phyloP scores from a whole-genome alignment of 1,140 invertebrate species.

The Dolichoris vasculosae region DNA sequence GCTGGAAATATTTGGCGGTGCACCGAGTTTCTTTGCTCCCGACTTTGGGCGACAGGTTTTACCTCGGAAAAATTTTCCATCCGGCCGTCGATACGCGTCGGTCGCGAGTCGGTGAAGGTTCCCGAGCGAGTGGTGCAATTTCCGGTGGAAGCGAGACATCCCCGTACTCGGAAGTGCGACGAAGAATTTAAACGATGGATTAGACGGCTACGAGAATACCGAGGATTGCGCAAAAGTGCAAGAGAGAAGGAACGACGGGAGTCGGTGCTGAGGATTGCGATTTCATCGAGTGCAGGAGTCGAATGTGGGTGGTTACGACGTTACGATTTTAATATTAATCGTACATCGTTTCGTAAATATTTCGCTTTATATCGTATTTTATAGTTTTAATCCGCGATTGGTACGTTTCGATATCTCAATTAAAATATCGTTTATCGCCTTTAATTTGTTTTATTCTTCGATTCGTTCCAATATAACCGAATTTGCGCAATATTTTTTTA shows the following conservation, averaged over 20 bases:
- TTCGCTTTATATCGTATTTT: not conserved
- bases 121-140: not conserved
- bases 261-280: slow-evolving; percentile 43
- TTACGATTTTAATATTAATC: slow-evolving; percentile 30
- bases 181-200: not conserved
- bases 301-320: slow-evolving; percentile 31
- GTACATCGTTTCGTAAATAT: not conserved
- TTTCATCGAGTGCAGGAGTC: slow-evolving; percentile 19
- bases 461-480: too few species aligned
- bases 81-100: not conserved
- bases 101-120: not conserved
- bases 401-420: too few species aligned
- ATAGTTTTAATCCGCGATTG: not conserved
- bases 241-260: slow-evolving; percentile 1
- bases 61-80: not conserved
- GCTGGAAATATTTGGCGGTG: too few species aligned
- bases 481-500: too few species aligned
- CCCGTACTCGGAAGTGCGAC: too few species aligned
- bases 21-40: too few species aligned
- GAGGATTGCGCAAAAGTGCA: slow-evolving; percentile 38
- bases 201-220: not conserved
- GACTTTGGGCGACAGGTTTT: not conserved
- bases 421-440: too few species aligned
- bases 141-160: not conserved
- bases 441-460: too few species aligned